These are phyloP conservation scores for Etheostoma spectabile DNA, from an alignment of 2,113 vertebrate species.

Conservation along the genomic window DNA sequence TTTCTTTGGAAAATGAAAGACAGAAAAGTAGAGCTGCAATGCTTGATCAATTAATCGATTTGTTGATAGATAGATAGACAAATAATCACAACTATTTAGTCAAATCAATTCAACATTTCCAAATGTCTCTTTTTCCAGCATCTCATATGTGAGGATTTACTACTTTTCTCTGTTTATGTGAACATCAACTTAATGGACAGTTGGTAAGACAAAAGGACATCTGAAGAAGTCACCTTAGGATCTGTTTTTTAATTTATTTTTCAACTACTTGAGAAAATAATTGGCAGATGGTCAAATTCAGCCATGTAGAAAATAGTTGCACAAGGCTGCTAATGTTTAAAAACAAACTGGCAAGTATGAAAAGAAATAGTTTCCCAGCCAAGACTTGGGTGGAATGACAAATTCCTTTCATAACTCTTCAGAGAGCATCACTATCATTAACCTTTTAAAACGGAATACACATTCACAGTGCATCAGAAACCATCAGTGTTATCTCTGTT, in stretches of 20 bases:
- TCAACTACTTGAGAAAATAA: neutral
- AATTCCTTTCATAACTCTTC: constrained; percentile 4
- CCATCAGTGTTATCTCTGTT: constrained; percentile 8
- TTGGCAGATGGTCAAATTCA: neutral
- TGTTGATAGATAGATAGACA: neutral
- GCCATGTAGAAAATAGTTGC: neutral
- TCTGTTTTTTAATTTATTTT: too few relatives aligned
- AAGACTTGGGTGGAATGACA: neutral
- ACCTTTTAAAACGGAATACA: neutral
- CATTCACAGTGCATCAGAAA: neutral
- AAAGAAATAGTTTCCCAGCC: neutral
- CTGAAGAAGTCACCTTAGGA: neutral
- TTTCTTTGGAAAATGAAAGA: neutral
- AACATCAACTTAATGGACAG: too few relatives aligned
- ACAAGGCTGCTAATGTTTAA: neutral
- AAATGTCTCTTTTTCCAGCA: too few relatives aligned
- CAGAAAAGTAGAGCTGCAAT: neutral
- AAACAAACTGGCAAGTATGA: neutral
- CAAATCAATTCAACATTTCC: neutral
- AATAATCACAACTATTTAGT: neutral
- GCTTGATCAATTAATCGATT: neutral
- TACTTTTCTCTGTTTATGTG: too few relatives aligned
- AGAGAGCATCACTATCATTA: neutral
- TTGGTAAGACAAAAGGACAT: neutral
- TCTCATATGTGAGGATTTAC: too few relatives aligned